A percentile compares a stretch with the other conserved stretches of the same genome.
Evolutionary conservation across 2,797 vertebrate genomes (phyloP).

Genomic region (Caiman crocodilus): DNA sequence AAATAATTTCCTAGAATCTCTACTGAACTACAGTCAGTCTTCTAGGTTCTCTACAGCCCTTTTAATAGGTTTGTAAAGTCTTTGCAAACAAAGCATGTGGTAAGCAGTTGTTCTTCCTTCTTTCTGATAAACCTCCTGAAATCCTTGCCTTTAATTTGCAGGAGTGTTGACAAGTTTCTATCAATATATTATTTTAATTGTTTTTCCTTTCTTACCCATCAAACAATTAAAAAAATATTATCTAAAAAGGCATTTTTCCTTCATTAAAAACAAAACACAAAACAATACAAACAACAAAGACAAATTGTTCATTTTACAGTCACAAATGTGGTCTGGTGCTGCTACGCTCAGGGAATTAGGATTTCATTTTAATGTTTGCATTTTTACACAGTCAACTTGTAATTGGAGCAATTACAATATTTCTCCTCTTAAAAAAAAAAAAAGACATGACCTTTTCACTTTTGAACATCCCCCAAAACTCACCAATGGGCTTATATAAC

Average conservation of each 20-base stretch:
- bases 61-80: neutral
- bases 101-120: accelerated
- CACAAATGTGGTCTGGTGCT: neutral
- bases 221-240: neutral
- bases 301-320: neutral
- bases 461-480: neutral
- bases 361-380: neutral
- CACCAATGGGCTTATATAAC: neutral
- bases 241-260: neutral
- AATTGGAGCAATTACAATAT: neutral
- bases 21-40: neutral
- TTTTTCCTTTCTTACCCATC: neutral
- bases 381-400: neutral
- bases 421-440: neutral
- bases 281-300: neutral
- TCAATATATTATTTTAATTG: neutral
- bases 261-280: neutral
- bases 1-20: neutral
- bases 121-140: neutral
- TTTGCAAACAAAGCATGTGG: neutral
- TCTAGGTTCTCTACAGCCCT: neutral
- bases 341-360: neutral
- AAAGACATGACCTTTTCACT: neutral
- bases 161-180: neutral
- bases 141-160: neutral